Conservation (phyloP, 2,888 invertebrate species). For the Perithous albicinctus region DNA sequence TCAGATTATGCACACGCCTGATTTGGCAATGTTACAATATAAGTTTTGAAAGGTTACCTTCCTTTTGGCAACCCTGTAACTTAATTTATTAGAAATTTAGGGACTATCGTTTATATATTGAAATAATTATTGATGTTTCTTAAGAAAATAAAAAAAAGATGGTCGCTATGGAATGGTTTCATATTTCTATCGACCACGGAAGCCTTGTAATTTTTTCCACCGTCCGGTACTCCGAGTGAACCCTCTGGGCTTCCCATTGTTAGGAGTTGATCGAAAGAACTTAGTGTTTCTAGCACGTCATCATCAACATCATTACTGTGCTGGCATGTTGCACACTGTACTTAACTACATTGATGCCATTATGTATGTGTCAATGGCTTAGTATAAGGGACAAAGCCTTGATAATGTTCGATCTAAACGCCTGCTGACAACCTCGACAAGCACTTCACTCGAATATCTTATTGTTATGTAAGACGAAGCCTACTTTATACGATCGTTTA, state of each 20-base stretch:
- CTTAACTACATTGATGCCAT: constrained; percentile 50
- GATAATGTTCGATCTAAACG: constrained; percentile 80
- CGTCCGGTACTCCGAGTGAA: constrained; percentile 76
- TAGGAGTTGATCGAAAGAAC: constrained; percentile 51
- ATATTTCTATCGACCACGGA: neutral
- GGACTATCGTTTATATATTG: no score
- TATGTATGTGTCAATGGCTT: constrained; percentile 35
- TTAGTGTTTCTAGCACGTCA: constrained; percentile 58
- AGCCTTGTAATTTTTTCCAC: constrained; percentile 65
- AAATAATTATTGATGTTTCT: neutral
- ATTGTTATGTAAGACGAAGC: constrained; percentile 75
- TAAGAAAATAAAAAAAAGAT: neutral
- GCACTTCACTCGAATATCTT: constrained; percentile 75
- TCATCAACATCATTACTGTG: constrained; percentile 55
- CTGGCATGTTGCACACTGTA: constrained; percentile 33
- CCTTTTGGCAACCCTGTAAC: no score
- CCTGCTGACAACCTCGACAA: constrained; percentile 55
- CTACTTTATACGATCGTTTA: constrained; percentile 26
- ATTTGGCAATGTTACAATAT: no score
- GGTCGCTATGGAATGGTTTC: neutral
- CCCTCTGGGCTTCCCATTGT: constrained; percentile 79
- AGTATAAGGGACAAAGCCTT: constrained; percentile 73
- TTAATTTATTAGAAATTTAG: no score
- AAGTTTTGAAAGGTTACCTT: no score
- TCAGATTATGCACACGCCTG: no score